Evolutionary conservation across 1,140 invertebrate genomes (phyloP).

Genomic region (Papilio polytes): DNA sequence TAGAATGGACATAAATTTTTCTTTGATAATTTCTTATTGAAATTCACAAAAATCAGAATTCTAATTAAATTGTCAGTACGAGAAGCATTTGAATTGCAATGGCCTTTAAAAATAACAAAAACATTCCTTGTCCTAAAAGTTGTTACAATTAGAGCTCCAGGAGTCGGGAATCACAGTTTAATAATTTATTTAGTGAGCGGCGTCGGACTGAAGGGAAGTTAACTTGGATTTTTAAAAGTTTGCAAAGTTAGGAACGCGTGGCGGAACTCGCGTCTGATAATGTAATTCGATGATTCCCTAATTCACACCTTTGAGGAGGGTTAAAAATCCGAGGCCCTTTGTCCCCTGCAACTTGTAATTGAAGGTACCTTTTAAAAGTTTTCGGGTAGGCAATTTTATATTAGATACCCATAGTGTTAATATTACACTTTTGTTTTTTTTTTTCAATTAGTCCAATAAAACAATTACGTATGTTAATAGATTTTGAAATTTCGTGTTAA

Average conservation of each 20-base stretch:
- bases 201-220: slow-evolving; percentile 61
- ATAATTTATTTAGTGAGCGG: slow-evolving; percentile 73
- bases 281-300: slow-evolving; percentile 78
- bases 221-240: slow-evolving; percentile 82
- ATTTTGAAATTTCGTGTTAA: neutral
- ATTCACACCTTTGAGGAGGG: slow-evolving; percentile 79
- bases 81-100: neutral
- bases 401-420: slow-evolving; percentile 29
- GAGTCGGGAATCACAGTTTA: slow-evolving; percentile 55
- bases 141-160: slow-evolving; percentile 69
- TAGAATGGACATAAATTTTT: neutral
- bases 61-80: neutral
- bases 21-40: neutral
- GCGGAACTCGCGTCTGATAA: slow-evolving; percentile 72
- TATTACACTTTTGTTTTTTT: neutral
- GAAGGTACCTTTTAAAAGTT: slow-evolving; percentile 63
- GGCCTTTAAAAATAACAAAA: slow-evolving; percentile 29
- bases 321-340: slow-evolving; percentile 66
- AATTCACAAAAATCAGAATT: neutral
- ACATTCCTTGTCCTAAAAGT: slow-evolving; percentile 49
- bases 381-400: slow-evolving; percentile 46
- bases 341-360: slow-evolving; percentile 57
- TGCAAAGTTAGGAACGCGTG: slow-evolving; percentile 63
- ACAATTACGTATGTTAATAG: neutral
- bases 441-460: neutral